Conservation (phyloP, 2,113 vertebrate genomes). For the Penelope pileata region DNA sequence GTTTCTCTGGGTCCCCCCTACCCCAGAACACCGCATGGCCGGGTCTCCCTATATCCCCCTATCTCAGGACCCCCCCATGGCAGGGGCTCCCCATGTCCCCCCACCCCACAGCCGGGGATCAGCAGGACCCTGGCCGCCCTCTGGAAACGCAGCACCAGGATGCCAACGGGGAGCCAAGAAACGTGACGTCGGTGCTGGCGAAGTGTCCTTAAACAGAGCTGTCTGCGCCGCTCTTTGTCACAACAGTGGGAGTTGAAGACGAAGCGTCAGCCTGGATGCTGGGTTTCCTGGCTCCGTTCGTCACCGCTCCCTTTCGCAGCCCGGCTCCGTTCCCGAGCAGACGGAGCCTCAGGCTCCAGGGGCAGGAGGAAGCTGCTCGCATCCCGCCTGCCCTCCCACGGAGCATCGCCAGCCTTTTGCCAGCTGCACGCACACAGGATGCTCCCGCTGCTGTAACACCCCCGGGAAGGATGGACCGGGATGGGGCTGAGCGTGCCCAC, state of each 20-base stretch:
- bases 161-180: neutral
- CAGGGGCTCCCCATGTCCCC: no score
- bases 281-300: neutral
- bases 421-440: fast-evolving
- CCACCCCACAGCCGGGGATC: neutral
- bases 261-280: neutral
- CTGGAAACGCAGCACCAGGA: neutral
- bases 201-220: neutral
- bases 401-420: neutral
- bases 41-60: no score
- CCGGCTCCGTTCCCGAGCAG: neutral
- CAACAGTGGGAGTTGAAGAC: neutral
- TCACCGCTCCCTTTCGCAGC: fast-evolving
- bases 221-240: neutral
- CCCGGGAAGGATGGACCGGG: fast-evolving
- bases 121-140: neutral
- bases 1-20: no score
- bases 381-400: neutral
- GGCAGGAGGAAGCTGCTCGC: neutral
- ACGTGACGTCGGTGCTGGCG: fast-evolving
- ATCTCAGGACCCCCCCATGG: no score
- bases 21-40: no score
- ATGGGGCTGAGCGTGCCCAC: neutral
- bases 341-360: neutral
- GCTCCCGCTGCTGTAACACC: neutral